These are phyloP conservation scores for Macropis europaea DNA, from an alignment of 2,888 invertebrate genomes.

Conservation along the genomic window DNA sequence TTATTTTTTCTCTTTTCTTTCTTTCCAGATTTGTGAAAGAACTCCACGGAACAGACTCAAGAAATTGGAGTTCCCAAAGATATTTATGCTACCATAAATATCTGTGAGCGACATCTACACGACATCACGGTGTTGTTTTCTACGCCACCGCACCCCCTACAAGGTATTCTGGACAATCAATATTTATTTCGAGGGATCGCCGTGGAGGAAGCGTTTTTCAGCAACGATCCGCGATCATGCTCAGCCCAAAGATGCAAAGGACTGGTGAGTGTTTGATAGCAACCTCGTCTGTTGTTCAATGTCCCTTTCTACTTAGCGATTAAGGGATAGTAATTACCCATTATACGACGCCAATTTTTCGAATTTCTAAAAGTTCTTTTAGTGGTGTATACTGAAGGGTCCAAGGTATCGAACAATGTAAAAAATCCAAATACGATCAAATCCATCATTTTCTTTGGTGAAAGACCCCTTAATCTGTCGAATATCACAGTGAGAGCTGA, in stretches of 20 bases:
- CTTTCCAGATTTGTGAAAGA: slow-evolving; percentile 2
- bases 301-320: too few species aligned
- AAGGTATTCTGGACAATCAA: slow-evolving; percentile 60
- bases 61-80: slow-evolving; percentile 30
- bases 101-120: slow-evolving; percentile 10
- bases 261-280: slow-evolving; percentile 77
- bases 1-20: neutral
- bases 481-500: too few species aligned
- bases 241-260: slow-evolving; percentile 93
- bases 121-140: slow-evolving; percentile 30
- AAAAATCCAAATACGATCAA: too few species aligned
- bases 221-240: slow-evolving; percentile 80
- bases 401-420: too few species aligned
- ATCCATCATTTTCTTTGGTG: too few species aligned
- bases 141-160: slow-evolving; percentile 35
- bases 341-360: neutral
- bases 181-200: slow-evolving; percentile 39
- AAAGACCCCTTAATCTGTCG: too few species aligned
- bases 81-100: slow-evolving; percentile 13
- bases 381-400: too few species aligned
- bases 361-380: too few species aligned
- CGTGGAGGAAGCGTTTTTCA: slow-evolving; percentile 2
- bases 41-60: neutral
- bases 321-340: too few species aligned
- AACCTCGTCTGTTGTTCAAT: neutral